These are phyloP conservation scores for Drosophila cognata DNA, from an alignment of 2,888 invertebrate genomes.

Conservation along the genomic window DNA sequence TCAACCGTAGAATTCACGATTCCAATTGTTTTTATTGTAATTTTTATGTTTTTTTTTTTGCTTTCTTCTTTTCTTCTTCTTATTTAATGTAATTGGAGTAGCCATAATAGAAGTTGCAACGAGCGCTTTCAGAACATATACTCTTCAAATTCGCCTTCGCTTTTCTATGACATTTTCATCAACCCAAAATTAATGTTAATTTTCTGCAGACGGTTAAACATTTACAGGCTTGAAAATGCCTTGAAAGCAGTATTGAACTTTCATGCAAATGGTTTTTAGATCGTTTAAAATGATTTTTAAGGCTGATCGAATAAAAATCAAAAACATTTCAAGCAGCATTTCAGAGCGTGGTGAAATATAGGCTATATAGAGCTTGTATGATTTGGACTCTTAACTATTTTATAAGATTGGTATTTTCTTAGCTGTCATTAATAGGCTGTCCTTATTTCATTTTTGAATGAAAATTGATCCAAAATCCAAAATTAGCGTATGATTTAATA, in stretches of 20 bases:
- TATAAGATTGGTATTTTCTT: neutral
- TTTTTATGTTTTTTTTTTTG: conserved; percentile 34
- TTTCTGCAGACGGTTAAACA: neutral
- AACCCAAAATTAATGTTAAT: neutral
- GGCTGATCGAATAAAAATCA: neutral
- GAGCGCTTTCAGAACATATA: neutral
- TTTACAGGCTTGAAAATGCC: neutral
- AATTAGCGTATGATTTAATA: neutral
- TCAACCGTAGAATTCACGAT: conserved; percentile 42
- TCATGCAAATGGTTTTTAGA: neutral
- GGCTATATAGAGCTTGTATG: neutral
- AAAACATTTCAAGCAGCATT: neutral
- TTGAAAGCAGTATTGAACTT: neutral
- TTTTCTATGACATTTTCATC: neutral
- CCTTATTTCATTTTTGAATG: neutral
- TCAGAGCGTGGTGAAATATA: neutral
- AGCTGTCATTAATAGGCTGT: neutral
- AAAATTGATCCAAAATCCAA: neutral
- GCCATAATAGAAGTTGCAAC: neutral
- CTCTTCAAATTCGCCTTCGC: neutral
- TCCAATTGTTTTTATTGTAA: conserved; percentile 47
- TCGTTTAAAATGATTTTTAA: neutral
- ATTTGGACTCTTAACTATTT: neutral
- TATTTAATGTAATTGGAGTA: neutral
- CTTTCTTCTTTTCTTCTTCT: neutral